Evolutionary conservation across 2,888 invertebrate species (phyloP).

Genomic region (Polyommatus iphigenia): DNA sequence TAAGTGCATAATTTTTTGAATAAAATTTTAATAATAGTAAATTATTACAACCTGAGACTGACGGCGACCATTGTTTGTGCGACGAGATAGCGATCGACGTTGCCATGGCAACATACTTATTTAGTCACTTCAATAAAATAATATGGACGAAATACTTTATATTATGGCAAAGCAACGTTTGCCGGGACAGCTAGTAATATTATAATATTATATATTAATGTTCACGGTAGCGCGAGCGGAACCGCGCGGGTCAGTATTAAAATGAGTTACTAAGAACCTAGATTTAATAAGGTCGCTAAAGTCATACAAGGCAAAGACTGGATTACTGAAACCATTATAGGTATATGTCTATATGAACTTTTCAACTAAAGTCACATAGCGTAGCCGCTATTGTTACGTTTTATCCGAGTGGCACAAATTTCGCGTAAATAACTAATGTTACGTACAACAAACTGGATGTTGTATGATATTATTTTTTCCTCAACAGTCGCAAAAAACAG

Average conservation of each 20-base stretch:
- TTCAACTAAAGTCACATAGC: not conserved
- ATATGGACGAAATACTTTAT: no score
- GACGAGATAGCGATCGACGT: no score
- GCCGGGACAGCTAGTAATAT: no score
- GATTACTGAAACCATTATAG: not conserved
- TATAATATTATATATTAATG: not conserved
- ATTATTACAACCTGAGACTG: no score
- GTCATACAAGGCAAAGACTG: not conserved
- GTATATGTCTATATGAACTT: constrained; percentile 12
- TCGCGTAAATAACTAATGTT: not conserved
- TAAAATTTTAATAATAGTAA: no score
- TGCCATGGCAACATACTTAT: no score
- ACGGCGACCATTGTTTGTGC: no score
- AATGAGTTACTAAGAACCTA: not conserved
- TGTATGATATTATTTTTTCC: not conserved
- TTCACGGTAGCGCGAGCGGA: not conserved
- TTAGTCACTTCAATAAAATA: no score
- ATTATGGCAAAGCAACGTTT: no score
- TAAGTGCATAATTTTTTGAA: no score
- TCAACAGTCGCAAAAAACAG: not conserved
- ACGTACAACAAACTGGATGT: not conserved
- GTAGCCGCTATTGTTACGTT: not conserved
- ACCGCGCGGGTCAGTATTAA: not conserved
- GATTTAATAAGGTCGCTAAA: not conserved
- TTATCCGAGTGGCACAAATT: not conserved